phyloP scores from a whole-genome alignment of 1,140 invertebrate species.

The Bathynomus jamesi region DNA sequence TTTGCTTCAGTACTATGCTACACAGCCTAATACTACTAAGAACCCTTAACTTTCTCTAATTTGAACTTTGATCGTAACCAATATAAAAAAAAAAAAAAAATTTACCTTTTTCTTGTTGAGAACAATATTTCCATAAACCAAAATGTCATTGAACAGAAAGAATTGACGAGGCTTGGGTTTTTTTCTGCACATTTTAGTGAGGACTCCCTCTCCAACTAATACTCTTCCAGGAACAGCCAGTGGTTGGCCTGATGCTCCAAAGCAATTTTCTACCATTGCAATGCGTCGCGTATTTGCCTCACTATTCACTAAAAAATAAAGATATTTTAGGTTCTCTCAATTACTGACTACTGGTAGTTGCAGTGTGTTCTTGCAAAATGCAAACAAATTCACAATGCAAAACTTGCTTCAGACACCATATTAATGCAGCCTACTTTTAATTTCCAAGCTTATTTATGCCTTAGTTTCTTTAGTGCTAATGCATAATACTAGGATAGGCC shows the following conservation, averaged over 20 bases:
- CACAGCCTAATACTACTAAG: too few species aligned
- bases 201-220: conserved; percentile 93
- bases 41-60: background rate
- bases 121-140: conserved; percentile 98
- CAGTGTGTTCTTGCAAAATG: too few species aligned
- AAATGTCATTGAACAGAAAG: conserved; percentile 97
- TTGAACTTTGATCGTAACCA: background rate
- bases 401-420: too few species aligned
- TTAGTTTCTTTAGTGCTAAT: too few species aligned
- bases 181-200: conserved; percentile 99
- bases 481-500: too few species aligned
- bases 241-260: conserved; percentile 87
- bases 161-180: conserved; percentile 95
- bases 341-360: too few species aligned
- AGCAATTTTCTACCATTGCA: conserved; percentile 91
- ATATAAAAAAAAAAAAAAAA: background rate
- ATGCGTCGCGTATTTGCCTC: conserved; percentile 92
- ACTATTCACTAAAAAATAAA: conserved; percentile 74
- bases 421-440: too few species aligned
- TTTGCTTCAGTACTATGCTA: too few species aligned
- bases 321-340: too few species aligned
- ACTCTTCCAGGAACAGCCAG: conserved; percentile 84
- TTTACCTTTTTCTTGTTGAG: conserved; percentile 97
- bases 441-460: too few species aligned
- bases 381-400: too few species aligned